Evolutionary conservation across 2,797 vertebrate species (phyloP).

Genomic region (Acropternis orthonyx): DNA sequence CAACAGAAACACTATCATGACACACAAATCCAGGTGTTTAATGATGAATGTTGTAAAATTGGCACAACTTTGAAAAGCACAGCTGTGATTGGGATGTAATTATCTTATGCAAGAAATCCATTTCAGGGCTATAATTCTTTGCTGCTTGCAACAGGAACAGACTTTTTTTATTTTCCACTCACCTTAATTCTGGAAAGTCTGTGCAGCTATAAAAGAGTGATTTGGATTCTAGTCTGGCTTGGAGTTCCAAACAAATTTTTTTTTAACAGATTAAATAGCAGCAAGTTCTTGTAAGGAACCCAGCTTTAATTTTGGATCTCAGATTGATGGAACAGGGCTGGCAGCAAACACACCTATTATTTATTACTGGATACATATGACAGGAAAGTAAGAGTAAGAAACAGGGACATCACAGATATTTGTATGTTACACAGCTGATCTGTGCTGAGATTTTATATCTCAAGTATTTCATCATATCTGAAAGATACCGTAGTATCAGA

Average conservation of each 20-base stretch:
- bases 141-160: neutral
- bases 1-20: neutral
- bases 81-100: conserved; percentile 27
- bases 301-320: neutral
- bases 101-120: conserved; percentile 21
- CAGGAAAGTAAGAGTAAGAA: neutral
- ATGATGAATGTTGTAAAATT: neutral
- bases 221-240: neutral
- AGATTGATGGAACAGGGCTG: neutral
- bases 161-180: conserved; percentile 31
- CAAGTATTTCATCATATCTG: neutral
- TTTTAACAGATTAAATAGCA: neutral
- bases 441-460: neutral
- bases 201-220: neutral
- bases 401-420: neutral
- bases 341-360: neutral
- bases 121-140: conserved; percentile 22
- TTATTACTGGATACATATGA: neutral
- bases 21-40: conserved; percentile 1
- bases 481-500: neutral
- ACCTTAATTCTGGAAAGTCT: conserved; percentile 10
- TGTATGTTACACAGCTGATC: neutral
- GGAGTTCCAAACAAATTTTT: neutral
- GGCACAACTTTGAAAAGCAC: conserved; percentile 18
- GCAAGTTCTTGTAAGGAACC: neutral